A percentile compares a stretch with the other conserved stretches of the same genome.
Evolutionary conservation across 2,888 invertebrate species (phyloP).

Genomic region (Ashinkailepas kermadecensis): DNA sequence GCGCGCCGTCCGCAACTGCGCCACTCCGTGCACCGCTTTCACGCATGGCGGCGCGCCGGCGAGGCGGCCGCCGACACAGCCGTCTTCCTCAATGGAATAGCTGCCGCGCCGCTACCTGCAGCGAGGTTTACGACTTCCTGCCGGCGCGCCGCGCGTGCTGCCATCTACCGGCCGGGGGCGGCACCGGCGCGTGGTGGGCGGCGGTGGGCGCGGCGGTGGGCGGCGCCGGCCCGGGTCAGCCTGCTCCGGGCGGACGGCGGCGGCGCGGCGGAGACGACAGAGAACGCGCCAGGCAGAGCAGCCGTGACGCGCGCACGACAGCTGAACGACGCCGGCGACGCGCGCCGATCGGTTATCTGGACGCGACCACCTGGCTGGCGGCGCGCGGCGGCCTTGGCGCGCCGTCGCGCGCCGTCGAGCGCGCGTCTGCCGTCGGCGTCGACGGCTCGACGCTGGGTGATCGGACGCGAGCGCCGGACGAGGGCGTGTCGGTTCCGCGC

Average conservation of each 20-base stretch:
- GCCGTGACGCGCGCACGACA: not conserved
- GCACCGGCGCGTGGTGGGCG: not conserved
- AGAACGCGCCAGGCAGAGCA: not conserved
- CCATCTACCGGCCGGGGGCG: not conserved
- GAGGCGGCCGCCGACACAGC: not conserved
- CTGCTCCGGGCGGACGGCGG: not conserved
- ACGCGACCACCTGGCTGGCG: conserved; percentile 2
- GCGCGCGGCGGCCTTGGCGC: not conserved
- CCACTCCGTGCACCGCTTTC: not conserved
- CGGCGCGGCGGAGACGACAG: not conserved
- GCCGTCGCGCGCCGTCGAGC: not conserved
- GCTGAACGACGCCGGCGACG: not conserved
- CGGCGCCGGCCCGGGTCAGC: too few species aligned
- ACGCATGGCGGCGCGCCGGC: not conserved
- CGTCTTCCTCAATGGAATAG: not conserved
- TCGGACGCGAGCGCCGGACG: not conserved
- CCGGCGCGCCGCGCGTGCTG: not conserved
- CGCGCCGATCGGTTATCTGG: not conserved
- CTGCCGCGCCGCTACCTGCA: not conserved
- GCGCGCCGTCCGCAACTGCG: too few species aligned
- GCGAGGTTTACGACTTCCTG: not conserved
- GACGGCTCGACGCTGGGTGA: not conserved
- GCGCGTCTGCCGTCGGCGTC: not conserved
- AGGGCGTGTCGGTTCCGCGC: not conserved
- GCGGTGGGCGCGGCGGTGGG: not conserved